These are phyloP conservation scores for Tragulus kanchil DNA, from an alignment of 2,113 vertebrate species.

Conservation along the genomic window DNA sequence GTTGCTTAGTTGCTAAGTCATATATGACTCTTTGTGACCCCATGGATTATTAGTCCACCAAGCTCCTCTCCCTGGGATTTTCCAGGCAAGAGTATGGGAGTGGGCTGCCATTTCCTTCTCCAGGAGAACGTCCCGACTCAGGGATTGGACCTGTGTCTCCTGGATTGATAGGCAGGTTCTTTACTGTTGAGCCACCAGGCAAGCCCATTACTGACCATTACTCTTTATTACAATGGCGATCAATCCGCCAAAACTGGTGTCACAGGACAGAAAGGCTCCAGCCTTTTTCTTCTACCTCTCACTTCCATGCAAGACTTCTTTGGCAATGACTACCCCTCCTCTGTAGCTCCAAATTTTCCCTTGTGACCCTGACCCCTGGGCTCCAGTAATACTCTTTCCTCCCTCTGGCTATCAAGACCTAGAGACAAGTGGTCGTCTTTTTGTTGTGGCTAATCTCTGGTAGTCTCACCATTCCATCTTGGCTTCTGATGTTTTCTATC, in stretches of 20 bases:
- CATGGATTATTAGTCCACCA: not conserved
- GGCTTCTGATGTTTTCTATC: not conserved
- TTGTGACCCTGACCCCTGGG: not conserved
- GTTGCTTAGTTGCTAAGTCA: not conserved
- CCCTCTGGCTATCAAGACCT: not conserved
- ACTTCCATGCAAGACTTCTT: not conserved
- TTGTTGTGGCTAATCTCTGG: not conserved
- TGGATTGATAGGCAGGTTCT: not conserved
- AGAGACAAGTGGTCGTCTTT: not conserved
- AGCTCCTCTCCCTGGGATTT: not conserved
- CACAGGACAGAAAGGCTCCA: not conserved
- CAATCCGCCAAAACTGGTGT: not conserved
- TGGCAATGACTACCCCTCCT: not conserved
- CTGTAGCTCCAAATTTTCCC: not conserved
- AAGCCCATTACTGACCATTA: not conserved
- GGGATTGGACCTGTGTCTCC: not conserved
- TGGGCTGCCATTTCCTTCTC: not conserved
- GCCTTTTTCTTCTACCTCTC: not conserved
- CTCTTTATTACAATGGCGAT: not conserved
- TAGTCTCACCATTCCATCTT: not conserved
- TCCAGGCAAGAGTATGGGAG: not conserved
- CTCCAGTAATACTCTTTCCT: not conserved
- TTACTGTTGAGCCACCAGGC: not conserved
- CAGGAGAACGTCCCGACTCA: not conserved
- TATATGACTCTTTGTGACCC: not conserved